These are phyloP conservation scores for Thysanoteuthis rhombus DNA, from an alignment of 2,888 invertebrate species.

Conservation along the genomic window DNA sequence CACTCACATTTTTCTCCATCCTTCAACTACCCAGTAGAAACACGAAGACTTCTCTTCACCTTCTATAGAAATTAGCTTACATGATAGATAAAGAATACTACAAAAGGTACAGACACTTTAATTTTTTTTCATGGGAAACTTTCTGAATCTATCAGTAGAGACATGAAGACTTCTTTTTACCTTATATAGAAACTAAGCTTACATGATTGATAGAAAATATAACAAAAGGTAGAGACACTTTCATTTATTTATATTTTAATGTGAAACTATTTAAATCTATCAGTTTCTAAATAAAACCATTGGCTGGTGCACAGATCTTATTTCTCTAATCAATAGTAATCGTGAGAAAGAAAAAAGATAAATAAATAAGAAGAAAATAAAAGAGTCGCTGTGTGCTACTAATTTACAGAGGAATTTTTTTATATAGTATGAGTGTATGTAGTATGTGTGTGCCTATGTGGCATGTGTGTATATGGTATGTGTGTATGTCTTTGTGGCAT, in stretches of 20 bases:
- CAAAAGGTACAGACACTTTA: background rate
- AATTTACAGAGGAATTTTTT: background rate
- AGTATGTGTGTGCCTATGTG: no score
- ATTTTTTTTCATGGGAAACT: background rate
- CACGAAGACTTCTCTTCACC: background rate
- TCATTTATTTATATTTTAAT: background rate
- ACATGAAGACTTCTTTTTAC: background rate
- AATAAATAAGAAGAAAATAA: background rate
- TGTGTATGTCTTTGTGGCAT: no score
- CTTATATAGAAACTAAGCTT: background rate
- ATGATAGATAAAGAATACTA: background rate
- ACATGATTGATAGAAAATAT: background rate
- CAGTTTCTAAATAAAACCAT: background rate
- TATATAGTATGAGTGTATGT: no score
- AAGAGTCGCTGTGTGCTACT: background rate
- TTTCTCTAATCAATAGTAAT: background rate
- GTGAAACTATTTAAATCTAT: background rate
- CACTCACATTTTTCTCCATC: background rate
- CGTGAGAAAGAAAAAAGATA: background rate
- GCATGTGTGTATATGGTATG: no score
- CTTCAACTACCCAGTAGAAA: background rate
- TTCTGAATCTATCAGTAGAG: background rate
- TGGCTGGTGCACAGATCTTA: background rate
- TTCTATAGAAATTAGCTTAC: background rate
- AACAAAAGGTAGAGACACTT: background rate